A percentile compares a stretch with the other conserved stretches of the same genome.
These are phyloP conservation scores for Mycteria americana DNA, from an alignment of 2,797 vertebrate species.

Conservation along the genomic window DNA sequence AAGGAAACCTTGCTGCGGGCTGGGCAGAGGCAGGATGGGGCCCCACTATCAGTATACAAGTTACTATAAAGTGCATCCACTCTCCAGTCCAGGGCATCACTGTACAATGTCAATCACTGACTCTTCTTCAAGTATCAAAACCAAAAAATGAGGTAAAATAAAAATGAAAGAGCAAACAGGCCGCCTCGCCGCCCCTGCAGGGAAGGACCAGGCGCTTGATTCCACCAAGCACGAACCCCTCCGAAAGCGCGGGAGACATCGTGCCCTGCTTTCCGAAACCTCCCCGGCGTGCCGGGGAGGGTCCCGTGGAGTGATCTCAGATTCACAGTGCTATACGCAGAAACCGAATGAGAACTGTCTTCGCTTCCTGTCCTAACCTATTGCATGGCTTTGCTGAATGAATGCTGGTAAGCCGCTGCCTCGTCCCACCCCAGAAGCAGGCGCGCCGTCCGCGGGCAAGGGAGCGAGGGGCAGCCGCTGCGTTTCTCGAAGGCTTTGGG, in stretches of 20 bases:
- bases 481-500: neutral
- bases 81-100: constrained; percentile 37
- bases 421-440: neutral
- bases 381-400: constrained; percentile 15
- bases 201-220: neutral
- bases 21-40: neutral
- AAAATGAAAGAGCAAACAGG: constrained; percentile 41
- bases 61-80: constrained; percentile 62
- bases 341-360: constrained; percentile 22
- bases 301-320: neutral
- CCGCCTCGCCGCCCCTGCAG: neutral
- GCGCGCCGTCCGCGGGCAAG: neutral
- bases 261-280: neutral
- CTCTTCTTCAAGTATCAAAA: constrained; percentile 67
- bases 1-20: neutral
- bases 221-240: neutral
- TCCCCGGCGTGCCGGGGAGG: neutral
- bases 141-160: constrained; percentile 57
- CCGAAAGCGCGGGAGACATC: neutral
- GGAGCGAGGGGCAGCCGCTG: neutral
- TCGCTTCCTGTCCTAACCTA: constrained; percentile 6
- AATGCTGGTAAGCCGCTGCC: constrained; percentile 3
- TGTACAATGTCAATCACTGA: constrained; percentile 6
- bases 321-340: constrained; percentile 21
- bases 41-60: neutral